Evolutionary conservation across 2,113 vertebrate genomes (phyloP).

Genomic region (Anarhynchus alexandrinus): DNA sequence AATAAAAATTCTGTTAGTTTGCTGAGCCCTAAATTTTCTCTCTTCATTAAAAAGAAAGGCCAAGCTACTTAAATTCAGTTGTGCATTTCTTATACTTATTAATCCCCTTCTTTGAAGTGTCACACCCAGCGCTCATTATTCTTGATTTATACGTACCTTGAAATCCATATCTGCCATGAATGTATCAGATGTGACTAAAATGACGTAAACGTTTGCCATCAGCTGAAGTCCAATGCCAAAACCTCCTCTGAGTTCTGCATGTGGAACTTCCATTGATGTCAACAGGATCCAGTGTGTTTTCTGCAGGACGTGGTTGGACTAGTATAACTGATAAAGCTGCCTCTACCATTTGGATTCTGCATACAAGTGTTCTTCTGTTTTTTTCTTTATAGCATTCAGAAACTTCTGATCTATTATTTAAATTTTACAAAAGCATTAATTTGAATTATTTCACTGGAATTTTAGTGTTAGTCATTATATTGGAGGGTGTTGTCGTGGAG

Average conservation of each 20-base stretch:
- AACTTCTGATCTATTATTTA: neutral
- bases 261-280: neutral
- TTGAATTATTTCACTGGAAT: neutral
- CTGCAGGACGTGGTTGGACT: neutral
- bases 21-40: neutral
- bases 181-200: neutral
- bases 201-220: neutral
- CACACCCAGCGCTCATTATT: neutral
- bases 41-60: slow-evolving; percentile 19
- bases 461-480: neutral
- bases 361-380: neutral
- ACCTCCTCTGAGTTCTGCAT: neutral
- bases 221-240: neutral
- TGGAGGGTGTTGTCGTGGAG: neutral
- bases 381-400: neutral
- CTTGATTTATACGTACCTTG: neutral
- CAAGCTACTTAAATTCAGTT: neutral
- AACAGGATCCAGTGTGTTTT: neutral
- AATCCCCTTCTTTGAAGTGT: neutral
- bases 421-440: neutral
- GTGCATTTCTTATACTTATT: neutral
- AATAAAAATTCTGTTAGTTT: slow-evolving; percentile 48
- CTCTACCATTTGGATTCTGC: neutral
- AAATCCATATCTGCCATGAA: neutral
- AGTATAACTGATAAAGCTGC: neutral